Conservation (phyloP, 2,113 vertebrate genomes). For the Ciconia stormi region DNA sequence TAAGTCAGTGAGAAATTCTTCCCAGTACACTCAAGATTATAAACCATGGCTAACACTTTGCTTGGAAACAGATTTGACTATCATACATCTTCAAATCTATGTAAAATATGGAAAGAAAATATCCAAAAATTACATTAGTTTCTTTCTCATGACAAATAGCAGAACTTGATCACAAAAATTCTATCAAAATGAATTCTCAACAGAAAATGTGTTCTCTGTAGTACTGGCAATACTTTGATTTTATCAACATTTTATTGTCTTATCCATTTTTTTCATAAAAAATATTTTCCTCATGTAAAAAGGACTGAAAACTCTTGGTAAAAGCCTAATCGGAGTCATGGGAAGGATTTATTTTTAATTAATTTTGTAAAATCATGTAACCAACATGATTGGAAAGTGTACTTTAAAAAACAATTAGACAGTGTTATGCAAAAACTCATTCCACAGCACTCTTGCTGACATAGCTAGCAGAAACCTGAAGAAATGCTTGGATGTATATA, state of each 20-base stretch:
- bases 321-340: background rate
- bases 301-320: background rate
- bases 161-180: background rate
- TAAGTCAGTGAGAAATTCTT: background rate
- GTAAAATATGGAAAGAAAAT: background rate
- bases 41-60: background rate
- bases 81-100: background rate
- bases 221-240: background rate
- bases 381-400: accelerated
- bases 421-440: background rate
- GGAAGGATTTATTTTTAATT: background rate
- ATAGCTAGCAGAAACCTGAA: background rate
- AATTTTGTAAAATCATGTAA: background rate
- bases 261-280: accelerated
- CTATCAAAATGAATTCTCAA: background rate
- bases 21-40: background rate
- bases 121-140: background rate
- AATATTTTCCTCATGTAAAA: background rate
- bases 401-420: background rate
- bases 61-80: background rate
- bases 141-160: background rate
- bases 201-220: background rate
- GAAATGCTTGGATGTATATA: background rate
- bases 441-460: background rate
- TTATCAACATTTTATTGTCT: background rate